phyloP scores from a whole-genome alignment of 2,797 vertebrate genomes.

The Hyperoplus immaculatus region DNA sequence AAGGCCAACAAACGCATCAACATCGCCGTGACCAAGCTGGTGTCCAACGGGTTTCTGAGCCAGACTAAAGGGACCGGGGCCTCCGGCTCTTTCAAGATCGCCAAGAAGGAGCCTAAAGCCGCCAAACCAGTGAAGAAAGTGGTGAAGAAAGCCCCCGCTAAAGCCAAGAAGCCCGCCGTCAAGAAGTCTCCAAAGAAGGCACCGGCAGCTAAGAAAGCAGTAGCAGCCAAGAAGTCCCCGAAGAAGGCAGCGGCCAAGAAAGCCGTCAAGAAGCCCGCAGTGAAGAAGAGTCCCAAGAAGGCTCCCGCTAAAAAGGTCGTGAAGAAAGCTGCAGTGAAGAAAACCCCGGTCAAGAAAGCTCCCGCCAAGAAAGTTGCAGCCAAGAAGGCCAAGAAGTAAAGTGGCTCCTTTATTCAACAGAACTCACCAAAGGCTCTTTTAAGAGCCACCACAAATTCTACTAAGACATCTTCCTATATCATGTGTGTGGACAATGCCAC shows the following conservation, averaged over 20 bases:
- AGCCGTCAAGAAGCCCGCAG: not conserved
- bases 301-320: not conserved
- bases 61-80: not conserved
- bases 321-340: not conserved
- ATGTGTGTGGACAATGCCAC: too few relatives aligned
- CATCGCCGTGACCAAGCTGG: not conserved
- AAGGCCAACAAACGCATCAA: conserved; percentile 1
- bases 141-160: not conserved
- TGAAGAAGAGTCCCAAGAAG: not conserved
- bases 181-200: not conserved
- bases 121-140: not conserved
- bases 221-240: too few relatives aligned
- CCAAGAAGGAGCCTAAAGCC: not conserved
- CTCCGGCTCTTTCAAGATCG: conserved; percentile 7
- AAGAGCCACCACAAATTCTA: not conserved
- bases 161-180: not conserved
- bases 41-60: not conserved
- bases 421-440: conserved; percentile 9
- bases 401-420: too few relatives aligned
- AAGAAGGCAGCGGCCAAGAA: not conserved
- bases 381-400: conserved; percentile 13
- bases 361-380: not conserved
- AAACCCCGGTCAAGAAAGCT: not conserved
- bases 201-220: too few relatives aligned
- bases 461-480: not conserved